Percentiles rank a stretch among this genome's conserved stretches.
These are phyloP conservation scores for Pecten maximus DNA, from an alignment of 2,888 invertebrate genomes.

Conservation along the genomic window DNA sequence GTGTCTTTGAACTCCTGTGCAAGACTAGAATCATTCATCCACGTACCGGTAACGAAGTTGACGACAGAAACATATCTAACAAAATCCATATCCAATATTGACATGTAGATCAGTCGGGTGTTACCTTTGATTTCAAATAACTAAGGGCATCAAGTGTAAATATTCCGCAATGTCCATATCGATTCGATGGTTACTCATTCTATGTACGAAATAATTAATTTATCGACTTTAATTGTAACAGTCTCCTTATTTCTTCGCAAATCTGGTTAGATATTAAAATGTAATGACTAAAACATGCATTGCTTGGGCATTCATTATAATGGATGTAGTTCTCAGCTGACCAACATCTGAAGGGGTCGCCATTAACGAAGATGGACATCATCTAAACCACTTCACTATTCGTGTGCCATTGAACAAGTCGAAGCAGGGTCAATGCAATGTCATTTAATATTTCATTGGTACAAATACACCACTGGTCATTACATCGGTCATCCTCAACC, in stretches of 20 bases:
- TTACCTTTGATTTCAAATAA: background rate
- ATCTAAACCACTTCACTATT: too few relatives aligned
- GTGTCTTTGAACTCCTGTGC: background rate
- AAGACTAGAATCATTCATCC: background rate
- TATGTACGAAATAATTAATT: constrained; percentile 9
- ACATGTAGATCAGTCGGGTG: background rate
- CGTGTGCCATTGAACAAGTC: too few relatives aligned
- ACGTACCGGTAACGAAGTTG: background rate
- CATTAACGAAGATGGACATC: too few relatives aligned
- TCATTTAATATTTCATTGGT: too few relatives aligned
- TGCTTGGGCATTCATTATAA: too few relatives aligned
- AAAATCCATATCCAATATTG: background rate
- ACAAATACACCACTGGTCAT: too few relatives aligned
- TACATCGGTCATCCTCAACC: too few relatives aligned
- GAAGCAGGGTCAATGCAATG: too few relatives aligned
- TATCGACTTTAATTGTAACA: background rate
- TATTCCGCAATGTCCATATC: background rate
- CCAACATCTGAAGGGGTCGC: too few relatives aligned
- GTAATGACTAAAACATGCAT: too few relatives aligned
- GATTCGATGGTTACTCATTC: background rate
- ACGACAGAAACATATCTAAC: background rate
- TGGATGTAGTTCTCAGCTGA: too few relatives aligned
- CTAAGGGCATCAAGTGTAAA: background rate
- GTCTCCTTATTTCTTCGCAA: background rate
- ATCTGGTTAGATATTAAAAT: background rate